These are phyloP conservation scores for Axinella damicornis DNA, from an alignment of 37 sponge, comb jelly and placozoan species.

Conservation along the genomic window DNA sequence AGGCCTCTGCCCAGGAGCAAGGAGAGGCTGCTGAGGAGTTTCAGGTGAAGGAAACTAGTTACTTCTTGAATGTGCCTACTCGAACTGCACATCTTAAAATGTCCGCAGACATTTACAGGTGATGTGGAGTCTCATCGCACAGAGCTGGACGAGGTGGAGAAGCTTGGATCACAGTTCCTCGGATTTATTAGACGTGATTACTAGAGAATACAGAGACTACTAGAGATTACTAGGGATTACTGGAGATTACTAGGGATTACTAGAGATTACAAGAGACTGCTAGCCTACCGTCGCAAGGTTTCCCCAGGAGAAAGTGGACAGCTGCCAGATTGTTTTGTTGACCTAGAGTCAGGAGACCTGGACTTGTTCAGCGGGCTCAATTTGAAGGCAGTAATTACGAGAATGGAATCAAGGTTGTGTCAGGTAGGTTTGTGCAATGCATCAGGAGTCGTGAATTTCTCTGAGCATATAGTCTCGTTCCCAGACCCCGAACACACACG, in stretches of 20 bases:
- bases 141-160: conserved; percentile 46
- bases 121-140: conserved; percentile 48
- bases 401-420: conserved; percentile 54
- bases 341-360: conserved; percentile 15
- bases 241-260: conserved; percentile 35
- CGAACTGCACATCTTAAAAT: too few relatives aligned
- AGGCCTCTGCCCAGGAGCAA: neutral
- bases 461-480: too few relatives aligned
- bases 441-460: too few relatives aligned
- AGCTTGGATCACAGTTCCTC: conserved; percentile 33
- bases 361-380: neutral
- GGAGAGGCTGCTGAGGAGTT: conserved; percentile 43
- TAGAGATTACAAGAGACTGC: conserved; percentile 34
- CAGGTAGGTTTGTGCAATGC: conserved; percentile 22
- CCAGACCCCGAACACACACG: too few relatives aligned
- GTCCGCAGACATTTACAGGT: conserved; percentile 14
- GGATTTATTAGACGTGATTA: too few relatives aligned
- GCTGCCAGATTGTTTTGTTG: conserved; percentile 31
- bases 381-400: conserved; percentile 36
- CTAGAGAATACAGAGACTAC: too few relatives aligned
- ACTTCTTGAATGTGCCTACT: too few relatives aligned
- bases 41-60: neutral
- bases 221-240: too few relatives aligned
- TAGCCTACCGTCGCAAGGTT: conserved; percentile 3
- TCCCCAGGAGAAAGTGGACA: neutral